Conservation (phyloP, 2,888 invertebrate species). For the Tenthredo livida region DNA sequence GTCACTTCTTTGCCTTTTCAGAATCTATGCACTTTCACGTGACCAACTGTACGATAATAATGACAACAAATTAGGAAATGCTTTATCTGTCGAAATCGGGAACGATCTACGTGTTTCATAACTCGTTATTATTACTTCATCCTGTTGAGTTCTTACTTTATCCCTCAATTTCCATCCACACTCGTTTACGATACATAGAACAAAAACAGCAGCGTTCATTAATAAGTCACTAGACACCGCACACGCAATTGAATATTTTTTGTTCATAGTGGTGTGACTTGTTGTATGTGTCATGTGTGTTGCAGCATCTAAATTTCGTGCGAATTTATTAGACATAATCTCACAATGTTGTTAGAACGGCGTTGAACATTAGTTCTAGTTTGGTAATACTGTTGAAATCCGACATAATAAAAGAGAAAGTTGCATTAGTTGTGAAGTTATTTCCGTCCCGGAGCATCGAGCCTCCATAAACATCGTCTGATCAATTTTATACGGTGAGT, state of each 20-base stretch:
- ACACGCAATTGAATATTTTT: background rate
- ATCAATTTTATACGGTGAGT: conserved; percentile 13
- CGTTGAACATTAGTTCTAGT: background rate
- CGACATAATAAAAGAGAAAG: conserved; percentile 26
- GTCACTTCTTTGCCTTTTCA: no score
- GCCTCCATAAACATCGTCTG: background rate
- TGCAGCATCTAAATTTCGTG: background rate
- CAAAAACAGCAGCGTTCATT: background rate
- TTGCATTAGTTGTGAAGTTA: conserved; percentile 24
- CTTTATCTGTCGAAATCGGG: background rate
- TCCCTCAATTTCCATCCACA: background rate
- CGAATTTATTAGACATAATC: background rate
- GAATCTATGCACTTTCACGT: background rate
- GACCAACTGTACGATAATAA: background rate
- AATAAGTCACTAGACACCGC: conserved; percentile 5
- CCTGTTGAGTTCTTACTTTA: background rate
- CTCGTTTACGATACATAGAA: background rate
- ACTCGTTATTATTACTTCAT: background rate
- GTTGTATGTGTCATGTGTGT: background rate
- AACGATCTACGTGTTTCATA: background rate
- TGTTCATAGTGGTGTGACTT: background rate
- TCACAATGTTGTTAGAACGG: conserved; percentile 19
- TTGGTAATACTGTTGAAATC: conserved; percentile 2
- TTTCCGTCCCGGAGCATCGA: background rate
- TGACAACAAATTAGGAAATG: background rate